These are phyloP conservation scores for Solenopsis invicta DNA, from an alignment of 1,140 invertebrate genomes.

Conservation along the genomic window DNA sequence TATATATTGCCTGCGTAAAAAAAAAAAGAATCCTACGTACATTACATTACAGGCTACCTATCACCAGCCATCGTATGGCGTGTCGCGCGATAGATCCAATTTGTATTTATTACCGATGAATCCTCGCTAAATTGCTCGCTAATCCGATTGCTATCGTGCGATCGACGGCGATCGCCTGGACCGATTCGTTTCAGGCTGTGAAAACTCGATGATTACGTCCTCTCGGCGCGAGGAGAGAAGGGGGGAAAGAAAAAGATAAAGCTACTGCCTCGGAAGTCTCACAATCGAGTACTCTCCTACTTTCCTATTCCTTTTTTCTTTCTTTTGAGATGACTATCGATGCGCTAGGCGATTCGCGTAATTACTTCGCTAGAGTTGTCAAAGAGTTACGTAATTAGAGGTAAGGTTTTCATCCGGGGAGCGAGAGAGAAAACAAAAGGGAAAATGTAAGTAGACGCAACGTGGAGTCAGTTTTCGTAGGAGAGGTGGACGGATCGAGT, in stretches of 20 bases:
- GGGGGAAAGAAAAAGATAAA: neutral
- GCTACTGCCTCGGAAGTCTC: neutral
- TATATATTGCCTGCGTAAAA: constrained; percentile 70
- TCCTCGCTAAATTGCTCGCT: constrained; percentile 20
- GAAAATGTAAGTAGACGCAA: constrained; percentile 34
- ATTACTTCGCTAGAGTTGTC: constrained; percentile 32
- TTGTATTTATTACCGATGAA: constrained; percentile 20
- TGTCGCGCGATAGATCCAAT: constrained; percentile 51
- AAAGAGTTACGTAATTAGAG: constrained; percentile 51
- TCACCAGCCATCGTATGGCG: constrained; percentile 55
- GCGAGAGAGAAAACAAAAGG: constrained; percentile 24
- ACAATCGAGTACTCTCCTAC: constrained; percentile 1
- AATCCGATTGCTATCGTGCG: constrained; percentile 29
- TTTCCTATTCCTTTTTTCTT: neutral
- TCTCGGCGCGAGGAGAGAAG: constrained; percentile 4
- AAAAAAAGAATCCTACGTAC: constrained; percentile 76
- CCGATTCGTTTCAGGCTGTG: constrained; percentile 14
- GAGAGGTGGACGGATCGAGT: constrained; percentile 79
- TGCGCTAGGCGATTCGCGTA: constrained; percentile 27
- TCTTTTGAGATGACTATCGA: constrained; percentile 24
- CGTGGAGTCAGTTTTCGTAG: constrained; percentile 73
- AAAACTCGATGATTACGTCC: neutral
- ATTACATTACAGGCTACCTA: constrained; percentile 61
- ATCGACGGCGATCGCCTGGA: constrained; percentile 11
- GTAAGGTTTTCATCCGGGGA: constrained; percentile 9